Base-by-base conservation (phyloP, 92 coral and sea anemone genomes). In the Umimayanthus chanpuru region DNA sequence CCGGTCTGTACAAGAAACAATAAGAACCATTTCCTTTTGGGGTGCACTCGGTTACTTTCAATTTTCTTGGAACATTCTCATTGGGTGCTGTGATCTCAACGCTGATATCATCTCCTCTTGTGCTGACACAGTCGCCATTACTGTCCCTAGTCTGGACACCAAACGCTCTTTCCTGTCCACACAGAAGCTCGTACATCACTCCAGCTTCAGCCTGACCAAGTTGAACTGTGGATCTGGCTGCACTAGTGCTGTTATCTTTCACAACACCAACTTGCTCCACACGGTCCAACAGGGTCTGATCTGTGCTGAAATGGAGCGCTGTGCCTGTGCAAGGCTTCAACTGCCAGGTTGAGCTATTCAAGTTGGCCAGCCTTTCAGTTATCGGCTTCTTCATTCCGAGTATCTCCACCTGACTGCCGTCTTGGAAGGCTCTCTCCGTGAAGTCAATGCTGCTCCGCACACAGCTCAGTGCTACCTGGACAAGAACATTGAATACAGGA, bases 361-460 rank as follows among this genome's bases (percentile, higher is more conserved):
- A 38, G 81, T 73, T 47, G 4, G 53, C 18, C 81, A 85, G 49
- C 32, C 81, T 81, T 32, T 38, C 73, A 29, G 28, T 73, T 72
- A 85, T 85, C 71, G 20, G 81, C 81, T 73, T 85, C 41, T 85
- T 85, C 71, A 85, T 73, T 3, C 43, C n/a, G 40, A 85, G 88
- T 73, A 85, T 66, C 49, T 85, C 88, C 65, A 85, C 88, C 18
- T 85, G 88, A 73, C 88, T 85, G 28, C 88, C 88, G 49, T 85
- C 88, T 74, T 85, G 55, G 50, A 85, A 73, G 32, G 88, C 81
- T 73, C 88, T 50, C 71, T 82, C 76, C 18, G 77, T 43, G 40
- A 82, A 82, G 64, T 82, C 77, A 11, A 82, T 67, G 77, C 86
- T 82, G 15, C 86, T 82, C n/a, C 68, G 76, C 6, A 67, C 25